Conservation (phyloP, 1,140 invertebrate genomes). For the Lordiphosa stackelbergi region DNA sequence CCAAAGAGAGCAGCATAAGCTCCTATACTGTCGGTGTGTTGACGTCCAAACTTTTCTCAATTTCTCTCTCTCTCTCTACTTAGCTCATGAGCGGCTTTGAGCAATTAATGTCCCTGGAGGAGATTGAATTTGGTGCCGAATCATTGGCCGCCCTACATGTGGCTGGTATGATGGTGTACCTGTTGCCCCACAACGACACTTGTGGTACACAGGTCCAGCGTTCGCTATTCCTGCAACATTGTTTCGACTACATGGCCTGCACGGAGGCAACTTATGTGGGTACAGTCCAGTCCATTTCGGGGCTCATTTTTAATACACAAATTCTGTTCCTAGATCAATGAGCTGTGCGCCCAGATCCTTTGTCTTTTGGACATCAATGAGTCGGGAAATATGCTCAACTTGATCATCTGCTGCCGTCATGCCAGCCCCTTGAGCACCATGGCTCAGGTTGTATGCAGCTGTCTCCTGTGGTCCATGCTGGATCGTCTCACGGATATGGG, state of each 20-base stretch:
- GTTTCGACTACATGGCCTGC: constrained; percentile 55
- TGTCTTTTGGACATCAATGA: constrained; percentile 27
- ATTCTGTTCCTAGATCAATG: constrained; percentile 23
- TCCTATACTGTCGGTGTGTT: no score
- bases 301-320: no score
- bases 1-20: no score
- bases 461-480: constrained; percentile 46
- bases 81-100: constrained; percentile 35
- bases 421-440: constrained; percentile 41
- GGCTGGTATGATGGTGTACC: constrained; percentile 45
- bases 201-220: constrained; percentile 32
- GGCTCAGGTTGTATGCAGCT: constrained; percentile 43
- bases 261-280: constrained; percentile 44
- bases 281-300: no score
- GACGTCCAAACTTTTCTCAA: no score
- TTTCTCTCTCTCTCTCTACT: background rate
- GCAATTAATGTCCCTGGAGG: constrained; percentile 30
- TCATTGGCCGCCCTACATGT: constrained; percentile 40
- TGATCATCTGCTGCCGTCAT: constrained; percentile 41
- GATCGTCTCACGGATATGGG: constrained; percentile 41
- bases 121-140: constrained; percentile 42
- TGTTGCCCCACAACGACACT: constrained; percentile 39
- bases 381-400: constrained; percentile 35
- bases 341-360: constrained; percentile 31
- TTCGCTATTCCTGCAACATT: constrained; percentile 43